A percentile compares a stretch with the other conserved stretches of the same genome.
Evolutionary conservation across 2,888 invertebrate genomes (phyloP).

Genomic region (Platycheirus albimanus): DNA sequence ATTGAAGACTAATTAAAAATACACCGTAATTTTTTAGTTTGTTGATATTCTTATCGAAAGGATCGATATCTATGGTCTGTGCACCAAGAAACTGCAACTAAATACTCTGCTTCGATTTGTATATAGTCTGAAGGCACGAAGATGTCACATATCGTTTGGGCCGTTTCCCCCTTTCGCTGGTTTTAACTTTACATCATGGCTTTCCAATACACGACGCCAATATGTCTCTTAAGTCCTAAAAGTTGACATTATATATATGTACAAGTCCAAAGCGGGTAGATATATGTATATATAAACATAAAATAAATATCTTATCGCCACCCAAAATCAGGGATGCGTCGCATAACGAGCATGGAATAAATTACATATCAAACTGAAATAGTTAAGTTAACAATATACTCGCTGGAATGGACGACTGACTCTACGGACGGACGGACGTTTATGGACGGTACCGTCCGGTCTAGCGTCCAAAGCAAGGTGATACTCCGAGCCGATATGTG

Average conservation of each 20-base stretch:
- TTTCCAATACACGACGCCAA: constrained; percentile 80
- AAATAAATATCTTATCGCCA: constrained; percentile 73
- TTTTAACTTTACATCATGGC: constrained; percentile 63
- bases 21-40: background rate
- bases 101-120: constrained; percentile 56
- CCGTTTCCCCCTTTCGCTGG: constrained; percentile 47
- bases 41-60: constrained; percentile 43
- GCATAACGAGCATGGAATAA: constrained; percentile 73
- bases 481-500: constrained; percentile 52
- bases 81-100: constrained; percentile 6
- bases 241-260: constrained; percentile 5
- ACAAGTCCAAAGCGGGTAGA: constrained; percentile 25
- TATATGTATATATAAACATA: too few species aligned
- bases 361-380: constrained; percentile 71
- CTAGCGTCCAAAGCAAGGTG: constrained; percentile 15
- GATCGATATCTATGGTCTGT: too few species aligned
- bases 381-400: constrained; percentile 32
- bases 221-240: constrained; percentile 79
- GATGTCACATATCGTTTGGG: constrained; percentile 63
- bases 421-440: background rate
- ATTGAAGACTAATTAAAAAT: constrained; percentile 71
- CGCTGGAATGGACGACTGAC: constrained; percentile 17
- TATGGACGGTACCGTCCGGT: constrained; percentile 34
- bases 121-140: constrained; percentile 64
- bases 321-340: constrained; percentile 73